Conservation (phyloP, 2,113 vertebrate species). For the Pithys albifrons region DNA sequence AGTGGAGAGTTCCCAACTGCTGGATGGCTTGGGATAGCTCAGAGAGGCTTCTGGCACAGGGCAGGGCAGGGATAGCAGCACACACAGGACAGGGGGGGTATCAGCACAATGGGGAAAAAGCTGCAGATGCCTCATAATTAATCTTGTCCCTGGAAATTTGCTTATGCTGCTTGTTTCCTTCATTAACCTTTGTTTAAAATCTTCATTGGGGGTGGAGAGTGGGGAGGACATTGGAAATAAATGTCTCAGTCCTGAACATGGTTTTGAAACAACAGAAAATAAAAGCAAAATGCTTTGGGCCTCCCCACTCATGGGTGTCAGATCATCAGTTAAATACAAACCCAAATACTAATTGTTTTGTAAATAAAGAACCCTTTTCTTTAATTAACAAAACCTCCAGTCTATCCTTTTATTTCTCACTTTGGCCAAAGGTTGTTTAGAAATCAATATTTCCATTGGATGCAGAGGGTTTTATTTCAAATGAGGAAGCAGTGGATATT, state of each 20-base stretch:
- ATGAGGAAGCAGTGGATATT: neutral
- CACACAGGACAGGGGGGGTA: neutral
- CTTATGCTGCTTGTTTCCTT: neutral
- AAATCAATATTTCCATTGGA: neutral
- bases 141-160: neutral
- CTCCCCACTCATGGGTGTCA: neutral
- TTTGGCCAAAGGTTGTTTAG: neutral
- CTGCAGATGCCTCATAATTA: neutral
- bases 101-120: neutral
- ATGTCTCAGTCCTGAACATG: neutral
- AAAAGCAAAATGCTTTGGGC: neutral
- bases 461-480: neutral
- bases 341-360: neutral
- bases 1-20: neutral
- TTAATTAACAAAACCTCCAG: neutral
- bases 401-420: neutral
- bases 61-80: neutral
- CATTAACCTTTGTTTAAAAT: neutral
- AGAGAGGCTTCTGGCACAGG: neutral
- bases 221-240: neutral
- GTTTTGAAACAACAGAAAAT: neutral
- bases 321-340: neutral
- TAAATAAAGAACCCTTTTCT: neutral
- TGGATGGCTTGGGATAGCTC: conserved; percentile 21
- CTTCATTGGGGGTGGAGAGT: neutral